Evolutionary conservation across 2,797 vertebrate species (phyloP), one percentile per base, ranked within the genome.

Genomic region (Esox masquinongy): DNA sequence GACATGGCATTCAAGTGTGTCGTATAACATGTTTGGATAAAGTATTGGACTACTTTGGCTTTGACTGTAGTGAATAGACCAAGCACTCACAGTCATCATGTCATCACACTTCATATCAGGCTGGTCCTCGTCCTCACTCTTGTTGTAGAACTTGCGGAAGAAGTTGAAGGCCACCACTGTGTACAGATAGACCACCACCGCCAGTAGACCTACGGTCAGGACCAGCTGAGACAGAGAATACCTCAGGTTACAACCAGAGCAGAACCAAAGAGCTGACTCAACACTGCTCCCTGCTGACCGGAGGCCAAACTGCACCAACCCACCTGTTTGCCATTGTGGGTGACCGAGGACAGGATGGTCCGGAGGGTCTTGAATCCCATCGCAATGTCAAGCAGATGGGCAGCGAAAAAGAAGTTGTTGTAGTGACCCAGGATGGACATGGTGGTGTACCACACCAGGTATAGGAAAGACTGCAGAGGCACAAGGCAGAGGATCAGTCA

Each of bases 361-460:
- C 98, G 89, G 24, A 99, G 79, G 0, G 98, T 99, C 91, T 99
- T 99, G 90, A 99, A 99, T 72, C 98, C 98, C 98, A 99, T 99
- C 34, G 98, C 98, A 3, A 99, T 99, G 85, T 99, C 98, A 85
- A 99, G 88, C 39, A 99, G 92, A 73, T 99, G 98, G 85, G 98
- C 98, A 39, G 98, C 98, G 14, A 99, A 99, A 94, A 99, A 99
- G 93, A 99, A 99, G 90, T 99, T 99, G 92, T 99, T 99, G 93
- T 98, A 99, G 91, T 99, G 98, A 29, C 98, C 98, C 78, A 99
- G 94, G 84, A 99, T 95, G 6, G 98, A 99, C 98, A 99, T 99
- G 78, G 97, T 98, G 0, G 97, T 99, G 86, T 99, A 99, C 98
- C 98, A 99, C 43, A 96, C 97, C 9, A 99, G 92, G 84, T 99